phyloP scores from a whole-genome alignment of 2,113 vertebrate genomes.

The Crocuta crocuta region DNA sequence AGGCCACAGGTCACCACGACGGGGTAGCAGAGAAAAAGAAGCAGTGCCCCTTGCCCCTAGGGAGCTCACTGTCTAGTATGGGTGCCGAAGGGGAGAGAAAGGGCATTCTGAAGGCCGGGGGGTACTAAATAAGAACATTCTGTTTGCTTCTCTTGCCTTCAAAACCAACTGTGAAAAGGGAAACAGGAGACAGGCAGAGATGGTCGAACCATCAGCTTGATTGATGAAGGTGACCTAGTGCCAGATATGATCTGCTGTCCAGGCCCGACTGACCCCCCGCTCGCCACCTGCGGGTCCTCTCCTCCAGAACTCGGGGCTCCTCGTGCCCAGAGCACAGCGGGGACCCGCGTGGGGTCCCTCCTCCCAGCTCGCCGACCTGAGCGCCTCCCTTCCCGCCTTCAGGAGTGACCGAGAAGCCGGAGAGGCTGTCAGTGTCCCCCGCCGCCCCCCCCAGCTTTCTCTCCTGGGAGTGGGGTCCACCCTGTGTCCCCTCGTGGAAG shows the following conservation, averaged over 20 bases:
- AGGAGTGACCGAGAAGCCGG: too few relatives aligned
- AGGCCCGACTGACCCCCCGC: fast-evolving
- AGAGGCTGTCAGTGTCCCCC: too few relatives aligned
- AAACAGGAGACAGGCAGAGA: neutral
- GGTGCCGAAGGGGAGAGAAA: neutral
- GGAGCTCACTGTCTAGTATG: neutral
- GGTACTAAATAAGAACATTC: neutral
- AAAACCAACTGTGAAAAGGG: neutral
- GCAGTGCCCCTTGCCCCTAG: neutral
- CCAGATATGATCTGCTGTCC: neutral
- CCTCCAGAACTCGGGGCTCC: neutral
- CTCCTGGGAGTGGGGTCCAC: too few relatives aligned
- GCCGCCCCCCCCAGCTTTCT: neutral
- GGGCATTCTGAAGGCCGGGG: too few relatives aligned
- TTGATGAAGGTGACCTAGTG: neutral
- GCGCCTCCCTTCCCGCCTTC: neutral
- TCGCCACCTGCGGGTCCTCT: neutral
- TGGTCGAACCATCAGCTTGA: neutral
- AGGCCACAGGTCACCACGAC: neutral
- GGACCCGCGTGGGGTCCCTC: neutral
- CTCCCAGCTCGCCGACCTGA: too few relatives aligned
- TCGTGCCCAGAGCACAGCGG: fast-evolving
- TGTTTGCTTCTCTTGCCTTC: neutral
- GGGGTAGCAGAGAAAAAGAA: neutral
- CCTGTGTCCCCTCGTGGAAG: too few relatives aligned